phyloP scores from a whole-genome alignment of 2,888 invertebrate genomes.

The Deilephila elpenor region DNA sequence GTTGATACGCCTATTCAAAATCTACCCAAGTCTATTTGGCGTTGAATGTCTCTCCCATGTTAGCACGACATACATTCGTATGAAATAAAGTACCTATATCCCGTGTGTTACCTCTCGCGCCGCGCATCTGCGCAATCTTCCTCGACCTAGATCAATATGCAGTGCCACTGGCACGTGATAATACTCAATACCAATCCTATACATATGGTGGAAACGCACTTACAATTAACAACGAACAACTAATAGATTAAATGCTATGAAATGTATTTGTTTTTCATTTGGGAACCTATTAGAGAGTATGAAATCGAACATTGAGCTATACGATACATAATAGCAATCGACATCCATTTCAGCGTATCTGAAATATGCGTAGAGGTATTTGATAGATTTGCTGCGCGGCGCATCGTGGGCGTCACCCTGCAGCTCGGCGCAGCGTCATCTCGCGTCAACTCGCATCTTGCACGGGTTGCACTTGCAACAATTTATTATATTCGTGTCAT shows the following conservation, averaged over 20 bases:
- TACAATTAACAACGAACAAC: not conserved
- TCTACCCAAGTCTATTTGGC: not conserved
- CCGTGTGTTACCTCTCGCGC: not conserved
- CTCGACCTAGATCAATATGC: slow-evolving; percentile 1
- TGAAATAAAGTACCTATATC: not conserved
- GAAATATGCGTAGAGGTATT: slow-evolving; percentile 1
- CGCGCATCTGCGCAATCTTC: slow-evolving; percentile 6
- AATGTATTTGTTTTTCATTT: not conserved
- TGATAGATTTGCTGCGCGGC: slow-evolving; percentile 1
- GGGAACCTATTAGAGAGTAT: not conserved
- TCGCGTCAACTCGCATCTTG: not conserved
- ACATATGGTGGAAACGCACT: not conserved
- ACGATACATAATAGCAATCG: not conserved
- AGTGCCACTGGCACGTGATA: not conserved
- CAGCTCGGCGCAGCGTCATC: not conserved
- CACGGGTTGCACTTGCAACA: not conserved
- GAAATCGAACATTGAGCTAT: not conserved
- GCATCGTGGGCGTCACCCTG: slow-evolving; percentile 5
- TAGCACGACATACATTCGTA: not conserved
- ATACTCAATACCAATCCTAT: not conserved
- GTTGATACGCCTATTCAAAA: not conserved
- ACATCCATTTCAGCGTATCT: not conserved
- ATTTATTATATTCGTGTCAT: not conserved
- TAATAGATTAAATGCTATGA: not conserved
- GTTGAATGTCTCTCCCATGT: not conserved